phyloP scores from a whole-genome alignment of 2,113 vertebrate species.

The Haliaeetus leucogaster region DNA sequence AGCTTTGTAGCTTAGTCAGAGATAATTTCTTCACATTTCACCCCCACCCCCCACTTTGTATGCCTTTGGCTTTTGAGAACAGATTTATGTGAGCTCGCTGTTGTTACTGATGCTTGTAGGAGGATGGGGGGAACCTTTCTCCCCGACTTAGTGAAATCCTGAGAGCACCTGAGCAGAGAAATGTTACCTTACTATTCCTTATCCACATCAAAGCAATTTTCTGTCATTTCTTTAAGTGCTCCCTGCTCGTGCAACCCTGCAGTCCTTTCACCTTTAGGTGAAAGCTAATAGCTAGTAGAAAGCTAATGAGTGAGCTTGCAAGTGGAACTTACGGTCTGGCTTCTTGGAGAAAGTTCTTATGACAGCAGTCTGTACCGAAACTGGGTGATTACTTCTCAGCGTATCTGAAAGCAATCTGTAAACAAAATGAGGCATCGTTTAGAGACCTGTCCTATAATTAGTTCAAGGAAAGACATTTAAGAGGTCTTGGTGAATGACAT shows the following conservation, averaged over 20 bases:
- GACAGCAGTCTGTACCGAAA: neutral
- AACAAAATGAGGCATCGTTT: neutral
- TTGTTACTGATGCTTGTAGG: neutral
- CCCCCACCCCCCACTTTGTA: accelerated
- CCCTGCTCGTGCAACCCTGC: accelerated
- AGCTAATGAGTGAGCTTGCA: neutral
- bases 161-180: neutral
- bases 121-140: neutral
- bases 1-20: neutral
- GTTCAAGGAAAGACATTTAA: neutral
- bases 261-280: neutral
- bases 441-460: neutral
- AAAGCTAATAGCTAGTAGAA: neutral
- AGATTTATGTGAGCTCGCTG: neutral
- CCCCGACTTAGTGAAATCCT: neutral
- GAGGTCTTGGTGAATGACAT: neutral
- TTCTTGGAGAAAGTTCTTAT: neutral
- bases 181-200: neutral
- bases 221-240: neutral
- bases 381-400: neutral
- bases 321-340: neutral
- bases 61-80: neutral
- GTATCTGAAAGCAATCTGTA: neutral
- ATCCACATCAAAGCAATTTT: neutral
- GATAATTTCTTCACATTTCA: neutral